Base-by-base conservation (phyloP, 2,113 vertebrate genomes). In the Xiphophorus maculatus region DNA sequence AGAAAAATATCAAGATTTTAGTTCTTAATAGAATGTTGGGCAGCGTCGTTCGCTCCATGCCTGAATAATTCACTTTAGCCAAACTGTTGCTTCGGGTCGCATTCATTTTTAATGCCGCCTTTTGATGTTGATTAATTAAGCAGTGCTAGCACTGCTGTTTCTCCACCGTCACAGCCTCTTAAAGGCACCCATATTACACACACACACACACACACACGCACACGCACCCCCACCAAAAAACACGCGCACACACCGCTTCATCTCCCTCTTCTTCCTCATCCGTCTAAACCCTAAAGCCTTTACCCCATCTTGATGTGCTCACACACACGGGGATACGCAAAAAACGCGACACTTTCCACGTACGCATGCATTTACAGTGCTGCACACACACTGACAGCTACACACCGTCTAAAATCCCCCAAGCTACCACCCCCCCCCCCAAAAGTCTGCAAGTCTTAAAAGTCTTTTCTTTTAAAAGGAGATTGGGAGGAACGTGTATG, bases 101-200 rank as follows among this genome's bases (percentile, higher is more conserved):
- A 93, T 94, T 89, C 92, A 93, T 95, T 91, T 94, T 95, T 94
- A 94, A 94, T 94, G 92, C 84, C 68, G 90, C 88, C 91, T 92
- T 95, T 94, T 95, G 94, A 95, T 93, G 93, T 93, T 93, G 89
- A 94, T 92, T 94, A 94, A 95, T 95, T 93, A 95, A 92, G 91
- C 90, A 92, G 88, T 89, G 93, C 92, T 88, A 87, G 89, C 87
- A 74, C 84, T 84, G 93, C 94, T 85, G 87, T 90, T 94, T 92
- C 86, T 87, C 75, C 60, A 66, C 77, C 82, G 66, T 66, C 67
- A 73, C 86, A 82, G 83, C 88, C 66, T 79, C 81, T 64, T 27
- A 61, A 79, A 61, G 8, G 27, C 83, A 60, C 71, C 19, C n/a
- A 2, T 42, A 19, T 68, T 69, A 25, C n/a, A 2, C 48, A 17